A percentile compares a stretch with the other conserved stretches of the same genome.
Evolutionary conservation across 2,888 invertebrate genomes (phyloP).

Genomic region (Dugesia japonica): DNA sequence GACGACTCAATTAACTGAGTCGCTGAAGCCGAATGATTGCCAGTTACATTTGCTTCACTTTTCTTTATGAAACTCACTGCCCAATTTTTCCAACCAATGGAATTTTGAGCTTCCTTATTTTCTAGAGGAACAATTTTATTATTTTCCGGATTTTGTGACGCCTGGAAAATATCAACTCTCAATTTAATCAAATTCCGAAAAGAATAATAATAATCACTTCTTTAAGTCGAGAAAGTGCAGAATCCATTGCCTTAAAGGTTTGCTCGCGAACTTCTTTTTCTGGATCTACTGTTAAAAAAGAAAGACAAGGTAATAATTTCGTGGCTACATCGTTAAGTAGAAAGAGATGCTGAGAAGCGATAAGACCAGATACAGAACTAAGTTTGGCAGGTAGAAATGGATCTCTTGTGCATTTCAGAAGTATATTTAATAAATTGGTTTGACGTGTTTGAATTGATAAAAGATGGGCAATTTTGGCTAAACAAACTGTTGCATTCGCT

Average conservation of each 20-base stretch:
- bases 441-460: constrained; percentile 58
- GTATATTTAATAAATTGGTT: constrained; percentile 21
- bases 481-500: constrained; percentile 92
- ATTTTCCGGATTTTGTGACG: neutral
- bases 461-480: constrained; percentile 87
- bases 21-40: no score
- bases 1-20: no score
- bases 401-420: constrained; percentile 62
- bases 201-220: no score
- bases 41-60: no score
- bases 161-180: no score
- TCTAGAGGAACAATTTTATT: neutral
- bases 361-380: constrained; percentile 73
- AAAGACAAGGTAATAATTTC: constrained; percentile 72
- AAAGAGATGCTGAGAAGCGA: constrained; percentile 80
- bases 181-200: no score
- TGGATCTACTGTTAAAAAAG: constrained; percentile 69
- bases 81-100: neutral
- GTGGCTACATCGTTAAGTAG: constrained; percentile 70
- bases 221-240: constrained; percentile 77
- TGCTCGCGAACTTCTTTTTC: constrained; percentile 77
- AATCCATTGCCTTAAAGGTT: constrained; percentile 53
- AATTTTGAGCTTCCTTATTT: neutral
- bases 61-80: neutral
- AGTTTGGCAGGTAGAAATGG: constrained; percentile 79